Base-by-base conservation (phyloP, 2,113 vertebrate species). In the Smithornis capensis region DNA sequence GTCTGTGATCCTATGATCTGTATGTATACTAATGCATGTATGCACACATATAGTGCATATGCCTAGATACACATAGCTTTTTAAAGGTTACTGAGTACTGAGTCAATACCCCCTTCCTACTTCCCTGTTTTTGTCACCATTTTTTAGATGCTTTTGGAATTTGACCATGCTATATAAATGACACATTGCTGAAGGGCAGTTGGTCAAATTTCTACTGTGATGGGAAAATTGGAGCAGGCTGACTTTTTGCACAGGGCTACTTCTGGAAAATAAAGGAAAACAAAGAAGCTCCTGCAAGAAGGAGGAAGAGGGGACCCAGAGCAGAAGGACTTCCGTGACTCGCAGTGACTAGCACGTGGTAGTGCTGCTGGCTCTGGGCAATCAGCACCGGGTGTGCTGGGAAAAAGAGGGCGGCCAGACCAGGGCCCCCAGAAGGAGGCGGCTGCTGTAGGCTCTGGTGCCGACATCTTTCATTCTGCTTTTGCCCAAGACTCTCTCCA, bases 401-500 rank as follows among this genome's bases (percentile, higher is more conserved):
- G 70, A 57, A 37, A 45, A 42, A 47, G 31, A 12, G 23, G 52
- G 63, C 6, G 1, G 17, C 55, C 42, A 49, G 31, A 19, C 18
- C 6, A 12, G 5, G 9, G 40, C 25, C 37, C 33, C 38, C 35
- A 35, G 49, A 35, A 92, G 73, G 33, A 81, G 57, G 45, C 2
- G 31, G 74, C 83, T 73, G 86, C 91, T 65, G 44, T 45, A 50
- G 70, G 89, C 89, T 88, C 83, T 78, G 35, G 62, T 11, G 17
- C 89, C 3, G 0, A 93, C 19, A 18, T 37, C 65, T 92, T 91
- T 91, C 93, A 77, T 92, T 96, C 67, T 8, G 22, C 75, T 87
- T 92, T 94, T 15, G 1, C 92, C 92, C 5, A 1, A 95, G 87
- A 92, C 75, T 96, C 95, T 94, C 95, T 80, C 89, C 96, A 95